Conservation (phyloP, 2,888 invertebrate genomes). For the Drosophila tanythrix region DNA sequence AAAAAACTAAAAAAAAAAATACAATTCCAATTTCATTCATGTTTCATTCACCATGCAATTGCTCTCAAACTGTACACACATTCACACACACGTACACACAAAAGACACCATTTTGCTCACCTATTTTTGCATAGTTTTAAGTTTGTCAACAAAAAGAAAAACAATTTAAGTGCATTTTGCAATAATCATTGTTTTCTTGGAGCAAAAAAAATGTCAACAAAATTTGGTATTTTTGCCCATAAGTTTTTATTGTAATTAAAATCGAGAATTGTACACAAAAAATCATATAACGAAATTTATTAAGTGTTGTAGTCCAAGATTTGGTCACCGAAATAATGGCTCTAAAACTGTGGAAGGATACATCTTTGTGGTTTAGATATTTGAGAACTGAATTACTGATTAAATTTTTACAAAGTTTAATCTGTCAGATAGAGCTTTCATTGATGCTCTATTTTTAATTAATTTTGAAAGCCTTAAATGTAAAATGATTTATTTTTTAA, state of each 20-base stretch:
- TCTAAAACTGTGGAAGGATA: not conserved
- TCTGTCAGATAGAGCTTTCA: no score
- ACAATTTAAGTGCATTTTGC: slow-evolving; percentile 55
- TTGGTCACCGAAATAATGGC: not conserved
- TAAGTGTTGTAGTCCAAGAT: not conserved
- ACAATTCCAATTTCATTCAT: slow-evolving; percentile 45
- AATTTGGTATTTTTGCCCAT: slow-evolving; percentile 45
- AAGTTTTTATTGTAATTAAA: slow-evolving; percentile 64
- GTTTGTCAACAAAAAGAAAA: slow-evolving; percentile 49
- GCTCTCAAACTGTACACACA: slow-evolving; percentile 57
- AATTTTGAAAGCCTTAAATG: not conserved
- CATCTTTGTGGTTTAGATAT: not conserved
- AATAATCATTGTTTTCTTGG: slow-evolving; percentile 29
- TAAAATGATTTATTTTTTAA: not conserved
- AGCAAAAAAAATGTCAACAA: slow-evolving; percentile 40
- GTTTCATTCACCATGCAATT: slow-evolving; percentile 40
- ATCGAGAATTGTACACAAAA: slow-evolving; percentile 56
- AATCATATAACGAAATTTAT: not conserved
- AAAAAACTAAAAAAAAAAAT: slow-evolving; percentile 21
- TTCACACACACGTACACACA: slow-evolving; percentile 1
- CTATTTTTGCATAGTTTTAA: slow-evolving; percentile 68
- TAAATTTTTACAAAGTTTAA: no score
- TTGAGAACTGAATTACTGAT: not conserved
- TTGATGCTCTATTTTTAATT: no score
- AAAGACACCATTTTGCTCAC: slow-evolving; percentile 65